Evolutionary conservation across 2,888 invertebrate genomes (phyloP).

Genomic region (Drosophila mercatorum): DNA sequence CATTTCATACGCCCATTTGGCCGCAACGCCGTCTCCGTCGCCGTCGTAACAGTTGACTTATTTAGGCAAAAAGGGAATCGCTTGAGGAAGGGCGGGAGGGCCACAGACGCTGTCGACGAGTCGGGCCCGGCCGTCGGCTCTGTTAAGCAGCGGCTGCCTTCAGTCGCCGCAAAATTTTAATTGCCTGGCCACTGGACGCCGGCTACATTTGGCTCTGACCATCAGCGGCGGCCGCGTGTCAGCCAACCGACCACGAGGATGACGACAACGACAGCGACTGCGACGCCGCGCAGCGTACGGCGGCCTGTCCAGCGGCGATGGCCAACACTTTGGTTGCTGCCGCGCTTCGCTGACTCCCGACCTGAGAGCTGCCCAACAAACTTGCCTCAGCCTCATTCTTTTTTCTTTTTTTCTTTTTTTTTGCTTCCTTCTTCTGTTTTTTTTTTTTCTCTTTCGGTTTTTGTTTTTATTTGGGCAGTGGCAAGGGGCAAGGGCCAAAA

Average conservation of each 20-base stretch:
- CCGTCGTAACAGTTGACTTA: slow-evolving; percentile 73
- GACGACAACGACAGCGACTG: slow-evolving; percentile 19
- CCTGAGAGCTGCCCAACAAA: slow-evolving; percentile 36
- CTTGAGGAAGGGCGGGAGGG: neutral
- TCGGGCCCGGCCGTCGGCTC: slow-evolving; percentile 23
- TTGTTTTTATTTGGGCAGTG: slow-evolving; percentile 18
- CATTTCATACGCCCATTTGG: slow-evolving; percentile 80
- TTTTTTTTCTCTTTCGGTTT: neutral
- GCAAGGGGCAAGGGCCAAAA: slow-evolving; percentile 15
- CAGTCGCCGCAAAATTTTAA: slow-evolving; percentile 69
- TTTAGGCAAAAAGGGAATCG: slow-evolving; percentile 55
- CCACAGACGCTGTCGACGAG: slow-evolving; percentile 1
- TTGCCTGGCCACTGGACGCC: slow-evolving; percentile 64
- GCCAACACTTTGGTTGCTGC: slow-evolving; percentile 50
- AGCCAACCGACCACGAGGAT: slow-evolving; percentile 31
- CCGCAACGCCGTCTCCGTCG: slow-evolving; percentile 56
- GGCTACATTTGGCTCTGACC: slow-evolving; percentile 64
- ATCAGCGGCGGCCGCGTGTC: slow-evolving; percentile 46
- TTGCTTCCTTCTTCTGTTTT: neutral
- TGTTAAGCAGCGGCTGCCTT: slow-evolving; percentile 52
- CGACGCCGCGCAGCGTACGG: slow-evolving; percentile 17
- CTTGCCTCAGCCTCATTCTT: slow-evolving; percentile 56
- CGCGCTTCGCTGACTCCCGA: slow-evolving; percentile 55
- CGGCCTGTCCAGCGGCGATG: slow-evolving; percentile 43
- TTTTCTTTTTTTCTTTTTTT: neutral